Evolutionary conservation across 1,140 invertebrate genomes (phyloP).

Genomic region (Cataglyphis hispanica): DNA sequence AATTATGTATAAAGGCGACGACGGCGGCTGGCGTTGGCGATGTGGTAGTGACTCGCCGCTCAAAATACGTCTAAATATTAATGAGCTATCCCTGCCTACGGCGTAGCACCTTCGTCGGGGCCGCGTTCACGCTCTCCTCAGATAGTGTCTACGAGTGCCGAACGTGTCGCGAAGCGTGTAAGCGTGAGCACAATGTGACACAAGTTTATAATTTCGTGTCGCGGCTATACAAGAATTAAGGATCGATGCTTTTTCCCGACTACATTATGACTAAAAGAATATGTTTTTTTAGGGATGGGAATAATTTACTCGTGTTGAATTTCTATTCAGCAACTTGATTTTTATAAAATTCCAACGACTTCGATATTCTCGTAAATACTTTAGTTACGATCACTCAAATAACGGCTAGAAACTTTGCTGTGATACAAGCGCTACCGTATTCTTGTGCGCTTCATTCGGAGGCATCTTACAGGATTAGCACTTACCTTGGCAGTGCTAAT

Average conservation of each 20-base stretch:
- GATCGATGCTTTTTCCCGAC: neutral
- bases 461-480: conserved; percentile 37
- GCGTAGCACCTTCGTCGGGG: conserved; percentile 74
- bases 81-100: conserved; percentile 85
- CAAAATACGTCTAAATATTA: conserved; percentile 86
- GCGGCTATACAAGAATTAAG: neutral
- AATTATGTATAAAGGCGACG: conserved; percentile 85
- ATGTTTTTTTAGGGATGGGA: neutral
- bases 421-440: neutral
- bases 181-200: conserved; percentile 61
- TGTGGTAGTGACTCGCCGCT: conserved; percentile 80
- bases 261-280: neutral
- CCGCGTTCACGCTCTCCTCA: conserved; percentile 70
- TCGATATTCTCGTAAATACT: neutral
- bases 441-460: conserved; percentile 20
- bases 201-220: conserved; percentile 44
- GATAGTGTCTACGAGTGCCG: conserved; percentile 46
- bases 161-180: conserved; percentile 65
- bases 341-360: neutral
- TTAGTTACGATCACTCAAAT: neutral
- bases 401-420: conserved; percentile 1
- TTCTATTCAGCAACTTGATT: neutral
- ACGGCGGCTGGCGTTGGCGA: conserved; percentile 68
- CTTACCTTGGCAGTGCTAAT: conserved; percentile 37
- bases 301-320: neutral